Base-by-base conservation (phyloP, 2,888 invertebrate genomes). In the Caenorhabditis sp. region DNA sequence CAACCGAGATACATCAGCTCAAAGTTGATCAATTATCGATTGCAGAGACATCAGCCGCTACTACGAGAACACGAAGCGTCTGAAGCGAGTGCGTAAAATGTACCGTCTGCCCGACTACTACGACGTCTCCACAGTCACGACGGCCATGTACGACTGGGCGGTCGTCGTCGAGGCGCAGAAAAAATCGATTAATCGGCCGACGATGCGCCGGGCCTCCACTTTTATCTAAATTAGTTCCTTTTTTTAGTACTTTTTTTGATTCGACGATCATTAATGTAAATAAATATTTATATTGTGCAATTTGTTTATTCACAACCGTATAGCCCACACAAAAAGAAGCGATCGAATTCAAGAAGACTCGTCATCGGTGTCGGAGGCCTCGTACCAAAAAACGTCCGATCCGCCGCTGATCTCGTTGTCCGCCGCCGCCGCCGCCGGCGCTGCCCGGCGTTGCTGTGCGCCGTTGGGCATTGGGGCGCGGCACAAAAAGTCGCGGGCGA, bases 121-220 rank as follows among this genome's bases (percentile, higher is more conserved):
- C 66, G 87, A 87, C 62, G 84, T 87, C 22, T 50, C 78, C 20
- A 87, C 87, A 7, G 80, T 85, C 7, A 82, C 78, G 43, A 85
- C 87, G 2, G 84, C 80, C 15, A 85, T 82, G 83, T 85, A 82
- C 56, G 87, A 87, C 56, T 87, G 83, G 84, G 86, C 85, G 3
- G 86, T 87, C 9, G 78, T 87, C 17, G 78, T 87, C 27, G 85
- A 86, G 70, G 86, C 84, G 0, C 59, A 76, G 48, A 74, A 78
- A 35, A 77, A 78, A 56, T 63, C 72, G 11, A 73, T 76, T 35
- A 76, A 80, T 45, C 41, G 78, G 15, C 80, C 80, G 45, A 78
- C 72, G 17, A 70, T 78, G 68, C 66, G 72, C 15, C 61, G 78
- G 15, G 78, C 78, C 8, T 68, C 66, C 17, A 78, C 78, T 8